These are phyloP conservation scores for Hypanus sabinus DNA, from an alignment of 2,113 vertebrate species.

Conservation along the genomic window DNA sequence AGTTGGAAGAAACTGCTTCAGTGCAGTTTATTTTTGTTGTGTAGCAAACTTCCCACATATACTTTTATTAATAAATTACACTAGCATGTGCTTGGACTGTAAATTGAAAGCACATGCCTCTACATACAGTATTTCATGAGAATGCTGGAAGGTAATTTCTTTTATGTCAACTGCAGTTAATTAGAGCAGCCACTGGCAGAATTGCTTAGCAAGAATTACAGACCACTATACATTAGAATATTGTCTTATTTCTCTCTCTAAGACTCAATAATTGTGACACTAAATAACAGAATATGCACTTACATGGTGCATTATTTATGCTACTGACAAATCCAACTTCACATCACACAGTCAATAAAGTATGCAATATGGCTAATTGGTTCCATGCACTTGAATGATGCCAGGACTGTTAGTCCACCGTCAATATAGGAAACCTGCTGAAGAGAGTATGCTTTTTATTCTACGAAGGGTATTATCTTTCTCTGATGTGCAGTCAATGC, in stretches of 20 bases:
- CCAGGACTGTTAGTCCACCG: neutral
- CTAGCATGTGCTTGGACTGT: neutral
- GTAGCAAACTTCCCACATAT: neutral
- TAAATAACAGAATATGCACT: neutral
- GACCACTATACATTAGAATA: neutral
- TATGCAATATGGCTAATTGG: neutral
- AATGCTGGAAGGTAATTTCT: neutral
- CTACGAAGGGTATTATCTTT: neutral
- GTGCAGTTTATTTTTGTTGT: constrained; percentile 20
- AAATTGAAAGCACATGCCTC: neutral
- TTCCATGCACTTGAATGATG: neutral
- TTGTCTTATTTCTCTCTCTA: neutral
- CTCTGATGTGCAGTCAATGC: neutral
- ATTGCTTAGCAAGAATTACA: neutral
- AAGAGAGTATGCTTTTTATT: neutral
- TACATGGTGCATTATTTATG: neutral
- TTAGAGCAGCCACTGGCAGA: neutral
- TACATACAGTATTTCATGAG: neutral
- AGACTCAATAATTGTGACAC: neutral
- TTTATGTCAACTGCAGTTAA: constrained; percentile 1
- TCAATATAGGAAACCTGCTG: neutral
- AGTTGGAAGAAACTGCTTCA: constrained; percentile 22
- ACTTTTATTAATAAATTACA: constrained; percentile 5
- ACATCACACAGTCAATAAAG: neutral
- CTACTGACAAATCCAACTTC: neutral